A percentile compares a stretch with the other conserved stretches of the same genome.
phyloP scores from a whole-genome alignment of 1,140 invertebrate species.

The Brachionus calyciflorus region DNA sequence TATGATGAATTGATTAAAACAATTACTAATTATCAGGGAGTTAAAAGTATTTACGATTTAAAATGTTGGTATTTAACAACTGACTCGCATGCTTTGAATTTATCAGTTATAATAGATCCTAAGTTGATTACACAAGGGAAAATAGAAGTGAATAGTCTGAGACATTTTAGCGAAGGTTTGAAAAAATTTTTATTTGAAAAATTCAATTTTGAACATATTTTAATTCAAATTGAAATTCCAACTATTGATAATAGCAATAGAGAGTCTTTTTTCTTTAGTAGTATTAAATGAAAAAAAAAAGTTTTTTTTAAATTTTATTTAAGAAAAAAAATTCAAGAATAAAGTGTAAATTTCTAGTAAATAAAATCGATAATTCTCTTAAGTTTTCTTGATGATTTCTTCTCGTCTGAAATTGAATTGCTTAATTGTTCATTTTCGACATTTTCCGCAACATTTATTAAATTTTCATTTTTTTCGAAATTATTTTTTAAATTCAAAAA shows the following conservation, averaged over 20 bases:
- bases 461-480: conserved; percentile 20
- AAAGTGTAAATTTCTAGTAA: background rate
- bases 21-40: conserved; percentile 79
- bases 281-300: background rate
- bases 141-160: background rate
- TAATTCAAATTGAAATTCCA: conserved; percentile 30
- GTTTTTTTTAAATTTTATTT: no score
- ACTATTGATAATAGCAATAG: background rate
- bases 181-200: conserved; percentile 1
- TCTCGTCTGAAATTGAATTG: no score
- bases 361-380: conserved; percentile 41
- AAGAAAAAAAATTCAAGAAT: background rate
- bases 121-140: background rate
- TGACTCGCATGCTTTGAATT: conserved; percentile 18
- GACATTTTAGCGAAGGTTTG: background rate
- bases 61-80: conserved; percentile 85
- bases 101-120: background rate
- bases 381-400: background rate
- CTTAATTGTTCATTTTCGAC: background rate
- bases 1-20: conserved; percentile 78
- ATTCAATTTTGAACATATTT: conserved; percentile 25
- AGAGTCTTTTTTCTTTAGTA: background rate
- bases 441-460: background rate
- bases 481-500: conserved; percentile 26
- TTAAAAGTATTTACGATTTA: conserved; percentile 87